Evolutionary conservation across 2,113 vertebrate genomes (phyloP).

Genomic region (Heterocephalus glaber): DNA sequence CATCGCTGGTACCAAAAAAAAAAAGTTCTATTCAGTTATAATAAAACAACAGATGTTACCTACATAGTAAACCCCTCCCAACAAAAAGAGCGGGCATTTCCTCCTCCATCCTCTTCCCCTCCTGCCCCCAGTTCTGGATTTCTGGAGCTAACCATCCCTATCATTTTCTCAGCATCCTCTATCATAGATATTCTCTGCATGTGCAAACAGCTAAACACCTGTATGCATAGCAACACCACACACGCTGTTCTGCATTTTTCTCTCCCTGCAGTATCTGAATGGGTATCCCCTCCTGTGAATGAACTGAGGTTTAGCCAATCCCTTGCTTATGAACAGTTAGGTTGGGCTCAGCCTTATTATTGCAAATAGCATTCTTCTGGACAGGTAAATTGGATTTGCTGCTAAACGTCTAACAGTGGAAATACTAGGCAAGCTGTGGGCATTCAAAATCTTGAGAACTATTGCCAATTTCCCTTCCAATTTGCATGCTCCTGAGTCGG

Average conservation of each 20-base stretch:
- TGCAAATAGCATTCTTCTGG: background rate
- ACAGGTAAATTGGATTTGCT: background rate
- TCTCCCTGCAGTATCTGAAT: background rate
- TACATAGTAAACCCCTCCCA: background rate
- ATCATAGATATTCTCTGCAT: background rate
- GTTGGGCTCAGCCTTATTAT: background rate
- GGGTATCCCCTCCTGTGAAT: background rate
- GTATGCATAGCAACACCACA: accelerated
- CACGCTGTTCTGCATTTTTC: background rate
- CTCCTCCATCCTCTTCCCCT: background rate
- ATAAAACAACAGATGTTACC: background rate
- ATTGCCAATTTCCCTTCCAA: background rate
- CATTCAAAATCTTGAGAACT: no score
- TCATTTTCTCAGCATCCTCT: no score
- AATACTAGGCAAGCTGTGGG: no score
- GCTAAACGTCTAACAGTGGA: background rate
- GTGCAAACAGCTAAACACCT: background rate
- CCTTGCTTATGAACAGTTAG: background rate
- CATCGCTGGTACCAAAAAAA: no score
- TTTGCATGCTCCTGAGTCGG: background rate
- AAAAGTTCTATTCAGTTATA: background rate
- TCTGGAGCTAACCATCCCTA: background rate
- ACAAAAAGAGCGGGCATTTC: background rate
- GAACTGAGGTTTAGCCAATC: background rate
- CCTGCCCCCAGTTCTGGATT: background rate